Evolutionary conservation across 2,113 vertebrate species (phyloP), one percentile per base, ranked within the genome.

Genomic region (Hippocampus comes): DNA sequence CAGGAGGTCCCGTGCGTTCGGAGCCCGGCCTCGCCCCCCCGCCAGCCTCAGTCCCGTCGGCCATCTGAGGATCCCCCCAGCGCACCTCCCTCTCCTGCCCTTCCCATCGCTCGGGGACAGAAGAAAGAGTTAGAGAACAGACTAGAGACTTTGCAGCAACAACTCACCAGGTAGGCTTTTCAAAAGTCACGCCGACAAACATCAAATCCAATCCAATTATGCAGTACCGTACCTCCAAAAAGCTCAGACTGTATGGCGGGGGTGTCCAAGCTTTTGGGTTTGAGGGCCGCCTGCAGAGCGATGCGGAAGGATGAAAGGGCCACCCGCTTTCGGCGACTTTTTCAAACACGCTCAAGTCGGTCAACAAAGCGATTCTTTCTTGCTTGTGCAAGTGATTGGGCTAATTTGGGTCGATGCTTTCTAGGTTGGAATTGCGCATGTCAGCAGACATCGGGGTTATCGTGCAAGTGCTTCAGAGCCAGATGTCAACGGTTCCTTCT

Each of bases 401-500:
- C 57, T 59, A 5, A 25, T 27, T 59, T 27, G 4, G 2, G n/a
- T 60, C 46, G 17, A 17, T 48, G 9, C 63, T 4, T 63, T 1
- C 0, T 85, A 94, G 96, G 92, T 81, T 97, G 87, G 96, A 97
- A 89, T 94, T 89, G 2, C 94, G 95, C 57, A 93, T 97, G 91
- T 94, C 94, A 0, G 78, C 94, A 0, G 95, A 97, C 80, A 94
- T 97, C 55, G 88, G 93, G 7, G 84, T 93, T 7, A 94, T 97
- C 82, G 91, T 97, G 90, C 95, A 97, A 90, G 90, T 97, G 67
- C 90, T 97, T 14, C 96, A 97, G 91, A 93, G 94, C 49, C 96
- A 96, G 83, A 92, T 94, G 77, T 80, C 90, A 0, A 87, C 95
- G 80, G 93, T 94, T 34, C 96, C 96, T 0, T 95, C 96, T 0